Evolutionary conservation across 2,113 vertebrate species (phyloP), one percentile per base, ranked within the genome.

Genomic region (Amphiprion ocellaris): DNA sequence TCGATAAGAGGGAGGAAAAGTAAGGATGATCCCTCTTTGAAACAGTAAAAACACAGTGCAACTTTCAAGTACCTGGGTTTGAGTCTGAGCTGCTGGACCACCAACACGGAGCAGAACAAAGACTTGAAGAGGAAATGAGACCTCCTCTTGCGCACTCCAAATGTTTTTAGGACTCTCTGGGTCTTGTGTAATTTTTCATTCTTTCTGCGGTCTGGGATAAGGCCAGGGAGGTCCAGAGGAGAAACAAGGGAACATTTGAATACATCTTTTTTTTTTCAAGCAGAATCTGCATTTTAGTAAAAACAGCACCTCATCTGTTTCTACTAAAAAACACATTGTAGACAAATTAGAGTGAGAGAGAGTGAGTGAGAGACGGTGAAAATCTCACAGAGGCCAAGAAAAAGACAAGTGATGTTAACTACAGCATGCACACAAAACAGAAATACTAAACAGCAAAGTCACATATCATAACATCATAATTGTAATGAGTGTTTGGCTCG

Each of bases 181-280:
- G 26, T 54, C 64, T 81, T 77, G 52, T 55, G 73, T 87, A 30
- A 76, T 81, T 83, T 66, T 72, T 90, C 71, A 83, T 86, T 84
- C 89, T 72, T 76, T 67, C 81, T 87, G 86, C 59, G 87, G 86
- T 85, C 47, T 87, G 81, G 62, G 44, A 17, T 39, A 49, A 73
- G 23, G 78, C 87, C 82, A 82, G 56, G 33, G 30, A 28, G 69
- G 61, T 59, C 37, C 17, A 30, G 60, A 65, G 44, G 41, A 81
- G 66, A 54, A 80, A 69, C 28, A 5, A 26, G 15, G 58, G 59
- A 58, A 28, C 24, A 69, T 56, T 67, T 61, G 21, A 78, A 61
- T 56, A 10, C 16, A 16, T 23, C 16, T 77, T 69, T 17, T 69
- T 17, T 69, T 66, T 17, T 66, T 49, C 2, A 68, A 63, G 49